These are phyloP conservation scores for Botia almorhae DNA, from an alignment of 2,797 vertebrate genomes.

Conservation along the genomic window DNA sequence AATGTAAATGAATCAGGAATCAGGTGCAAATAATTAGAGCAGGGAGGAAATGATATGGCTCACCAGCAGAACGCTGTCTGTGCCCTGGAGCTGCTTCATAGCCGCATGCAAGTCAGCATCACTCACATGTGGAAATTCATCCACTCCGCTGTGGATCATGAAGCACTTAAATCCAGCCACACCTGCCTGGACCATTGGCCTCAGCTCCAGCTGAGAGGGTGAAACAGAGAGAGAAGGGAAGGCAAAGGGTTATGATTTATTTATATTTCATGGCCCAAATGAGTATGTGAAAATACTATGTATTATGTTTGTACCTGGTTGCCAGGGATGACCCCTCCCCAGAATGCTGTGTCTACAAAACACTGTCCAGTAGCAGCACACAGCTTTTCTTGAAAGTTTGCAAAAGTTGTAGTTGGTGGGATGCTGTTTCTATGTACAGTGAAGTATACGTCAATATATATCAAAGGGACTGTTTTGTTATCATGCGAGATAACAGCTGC, in stretches of 20 bases:
- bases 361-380: slow-evolving; percentile 76
- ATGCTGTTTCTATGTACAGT: slow-evolving; percentile 75
- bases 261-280: not conserved
- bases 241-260: not conserved
- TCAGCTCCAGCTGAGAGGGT: slow-evolving; percentile 74
- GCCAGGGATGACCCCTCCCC: slow-evolving; percentile 84
- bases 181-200: slow-evolving; percentile 80
- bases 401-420: slow-evolving; percentile 82
- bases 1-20: not conserved
- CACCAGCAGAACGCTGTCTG: slow-evolving; percentile 84
- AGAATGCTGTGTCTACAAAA: slow-evolving; percentile 84
- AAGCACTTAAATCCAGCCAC: slow-evolving; percentile 87
- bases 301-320: slow-evolving; percentile 75
- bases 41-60: slow-evolving; percentile 29
- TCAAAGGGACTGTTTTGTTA: not conserved
- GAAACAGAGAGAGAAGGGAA: not conserved
- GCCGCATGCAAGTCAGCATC: slow-evolving; percentile 77
- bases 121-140: slow-evolving; percentile 81
- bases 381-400: slow-evolving; percentile 76
- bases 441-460: not conserved
- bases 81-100: slow-evolving; percentile 81
- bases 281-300: too few relatives aligned
- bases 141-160: slow-evolving; percentile 84
- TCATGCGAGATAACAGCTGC: not conserved
- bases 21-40: not conserved